Percentiles rank a stretch among this genome's conserved stretches.
These are phyloP conservation scores for Theodoxus fluviatilis DNA, from an alignment of 2,888 invertebrate species.

Conservation along the genomic window DNA sequence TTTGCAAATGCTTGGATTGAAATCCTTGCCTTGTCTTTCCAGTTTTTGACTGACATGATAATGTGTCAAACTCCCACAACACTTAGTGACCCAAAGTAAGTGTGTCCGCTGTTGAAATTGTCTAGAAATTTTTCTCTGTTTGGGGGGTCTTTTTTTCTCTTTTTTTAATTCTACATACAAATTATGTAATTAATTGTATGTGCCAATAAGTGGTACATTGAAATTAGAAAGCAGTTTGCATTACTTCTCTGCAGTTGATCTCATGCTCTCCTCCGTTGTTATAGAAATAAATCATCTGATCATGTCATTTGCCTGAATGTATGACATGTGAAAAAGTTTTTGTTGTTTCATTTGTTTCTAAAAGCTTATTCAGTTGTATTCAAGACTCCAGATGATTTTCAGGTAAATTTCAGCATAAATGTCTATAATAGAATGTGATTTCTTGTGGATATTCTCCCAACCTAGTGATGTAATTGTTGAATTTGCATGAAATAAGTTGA, in stretches of 20 bases:
- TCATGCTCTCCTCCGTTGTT: neutral
- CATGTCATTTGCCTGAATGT: too few species aligned
- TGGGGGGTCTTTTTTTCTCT: neutral
- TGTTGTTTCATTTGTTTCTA: too few species aligned
- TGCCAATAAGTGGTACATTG: neutral
- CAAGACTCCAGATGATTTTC: too few species aligned
- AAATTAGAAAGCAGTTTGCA: neutral
- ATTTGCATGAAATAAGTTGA: too few species aligned
- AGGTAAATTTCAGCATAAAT: too few species aligned
- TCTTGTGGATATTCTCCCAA: too few species aligned
- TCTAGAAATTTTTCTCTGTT: neutral
- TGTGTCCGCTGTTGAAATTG: conserved; percentile 14
- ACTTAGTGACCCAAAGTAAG: conserved; percentile 65
- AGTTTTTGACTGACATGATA: conserved; percentile 77
- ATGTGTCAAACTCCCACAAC: conserved; percentile 67
- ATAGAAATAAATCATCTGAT: neutral
- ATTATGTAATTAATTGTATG: neutral
- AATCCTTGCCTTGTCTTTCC: conserved; percentile 29
- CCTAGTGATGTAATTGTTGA: too few species aligned
- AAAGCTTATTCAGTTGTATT: too few species aligned
- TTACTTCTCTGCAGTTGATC: neutral
- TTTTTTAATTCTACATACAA: neutral
- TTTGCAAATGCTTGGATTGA: neutral
- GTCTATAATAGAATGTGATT: too few species aligned
- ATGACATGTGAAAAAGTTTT: too few species aligned